A percentile compares a stretch with the other conserved stretches of the same genome.
These are phyloP conservation scores for Probosciger aterrimus DNA, from an alignment of 2,113 vertebrate species.

Conservation along the genomic window DNA sequence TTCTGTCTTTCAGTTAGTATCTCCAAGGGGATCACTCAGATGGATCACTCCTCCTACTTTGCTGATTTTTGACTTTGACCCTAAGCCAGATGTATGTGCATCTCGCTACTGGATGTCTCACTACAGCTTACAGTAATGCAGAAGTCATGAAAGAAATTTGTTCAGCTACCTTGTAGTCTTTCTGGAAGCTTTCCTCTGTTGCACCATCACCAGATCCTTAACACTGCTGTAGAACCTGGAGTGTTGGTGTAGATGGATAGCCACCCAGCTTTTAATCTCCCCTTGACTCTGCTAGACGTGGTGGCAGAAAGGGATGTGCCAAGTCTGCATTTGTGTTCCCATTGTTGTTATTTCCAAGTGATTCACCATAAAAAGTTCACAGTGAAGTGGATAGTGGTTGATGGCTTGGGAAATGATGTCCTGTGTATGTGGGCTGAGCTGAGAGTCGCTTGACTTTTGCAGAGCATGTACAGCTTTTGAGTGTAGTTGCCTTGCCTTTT, in stretches of 20 bases:
- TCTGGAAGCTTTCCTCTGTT: background rate
- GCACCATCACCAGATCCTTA: background rate
- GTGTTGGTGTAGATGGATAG: background rate
- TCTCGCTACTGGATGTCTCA: background rate
- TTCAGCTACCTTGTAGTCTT: background rate
- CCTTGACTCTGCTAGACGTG: accelerated
- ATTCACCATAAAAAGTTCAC: background rate
- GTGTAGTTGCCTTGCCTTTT: background rate
- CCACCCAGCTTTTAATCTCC: background rate
- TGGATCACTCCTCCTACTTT: background rate
- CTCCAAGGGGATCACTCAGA: background rate
- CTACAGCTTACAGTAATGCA: background rate
- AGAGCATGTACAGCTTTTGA: background rate
- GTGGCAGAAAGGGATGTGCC: background rate
- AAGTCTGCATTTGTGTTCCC: background rate
- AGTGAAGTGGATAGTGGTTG: accelerated
- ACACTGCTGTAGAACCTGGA: background rate
- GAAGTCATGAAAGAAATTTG: background rate
- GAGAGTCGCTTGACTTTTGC: background rate
- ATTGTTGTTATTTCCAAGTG: background rate
- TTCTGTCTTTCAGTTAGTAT: background rate
- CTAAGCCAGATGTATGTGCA: background rate
- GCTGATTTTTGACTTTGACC: background rate
- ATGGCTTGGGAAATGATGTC: background rate
- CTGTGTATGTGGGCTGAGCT: background rate